Percentiles rank a stretch among this genome's conserved stretches.
Conservation (phyloP, 2,113 vertebrate species). For the Calyptomena viridis region DNA sequence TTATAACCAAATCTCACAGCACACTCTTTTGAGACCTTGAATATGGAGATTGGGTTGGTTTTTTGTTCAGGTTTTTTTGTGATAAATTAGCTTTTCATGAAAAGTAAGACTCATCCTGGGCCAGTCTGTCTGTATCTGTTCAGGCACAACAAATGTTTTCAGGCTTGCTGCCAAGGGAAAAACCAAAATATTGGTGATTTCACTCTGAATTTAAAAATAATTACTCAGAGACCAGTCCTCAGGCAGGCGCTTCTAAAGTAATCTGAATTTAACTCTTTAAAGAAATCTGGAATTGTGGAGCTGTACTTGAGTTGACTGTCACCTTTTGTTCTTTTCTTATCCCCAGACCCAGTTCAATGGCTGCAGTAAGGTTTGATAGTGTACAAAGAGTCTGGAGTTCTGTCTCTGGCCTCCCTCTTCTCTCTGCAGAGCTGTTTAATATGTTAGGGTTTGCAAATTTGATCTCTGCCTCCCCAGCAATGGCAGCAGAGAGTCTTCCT, state of each 20-base stretch:
- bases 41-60: neutral
- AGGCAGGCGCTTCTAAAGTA: neutral
- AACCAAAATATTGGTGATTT: neutral
- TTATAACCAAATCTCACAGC: neutral
- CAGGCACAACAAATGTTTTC: neutral
- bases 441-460: neutral
- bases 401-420: neutral
- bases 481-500: neutral
- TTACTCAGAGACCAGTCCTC: neutral
- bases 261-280: neutral
- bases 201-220: neutral
- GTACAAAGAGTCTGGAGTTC: neutral
- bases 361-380: neutral
- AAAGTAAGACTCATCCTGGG: neutral
- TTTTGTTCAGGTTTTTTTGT: neutral
- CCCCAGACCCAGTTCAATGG: neutral
- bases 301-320: neutral
- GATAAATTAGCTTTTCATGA: no score
- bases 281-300: neutral
- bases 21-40: neutral
- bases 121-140: neutral
- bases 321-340: neutral
- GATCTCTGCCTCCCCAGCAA: neutral
- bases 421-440: neutral
- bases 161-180: neutral